Conservation (phyloP, 2,888 invertebrate genomes). For the Disparrhopalites patrizii region DNA sequence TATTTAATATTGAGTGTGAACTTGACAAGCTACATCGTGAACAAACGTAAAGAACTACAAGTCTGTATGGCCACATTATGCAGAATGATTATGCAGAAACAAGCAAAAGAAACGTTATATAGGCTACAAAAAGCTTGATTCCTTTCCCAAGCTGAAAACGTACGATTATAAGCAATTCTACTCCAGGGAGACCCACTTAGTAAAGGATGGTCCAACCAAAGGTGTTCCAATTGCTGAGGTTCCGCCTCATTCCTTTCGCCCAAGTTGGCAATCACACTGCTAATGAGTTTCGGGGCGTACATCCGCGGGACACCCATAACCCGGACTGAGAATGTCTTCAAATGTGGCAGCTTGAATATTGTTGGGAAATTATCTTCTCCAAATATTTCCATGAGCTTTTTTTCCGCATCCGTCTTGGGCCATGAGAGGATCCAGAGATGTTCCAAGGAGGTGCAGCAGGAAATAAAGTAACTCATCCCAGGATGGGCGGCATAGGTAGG, state of each 20-base stretch:
- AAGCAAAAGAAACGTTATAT: too few species aligned
- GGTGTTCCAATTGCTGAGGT: slow-evolving; percentile 22
- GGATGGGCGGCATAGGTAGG: slow-evolving; percentile 34
- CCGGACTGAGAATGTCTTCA: slow-evolving; percentile 36
- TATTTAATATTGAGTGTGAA: too few species aligned
- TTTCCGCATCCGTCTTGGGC: slow-evolving; percentile 40
- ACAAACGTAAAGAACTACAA: too few species aligned
- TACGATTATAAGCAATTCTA: slow-evolving; percentile 7
- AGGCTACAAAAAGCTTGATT: too few species aligned
- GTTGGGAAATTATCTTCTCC: slow-evolving; percentile 31
- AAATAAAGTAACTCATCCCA: slow-evolving; percentile 37
- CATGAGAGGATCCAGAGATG: slow-evolving; percentile 41
- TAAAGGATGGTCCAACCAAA: slow-evolving; percentile 45
- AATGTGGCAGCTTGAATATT: slow-evolving; percentile 33
- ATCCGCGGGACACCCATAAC: slow-evolving; percentile 38
- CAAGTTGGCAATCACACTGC: slow-evolving; percentile 31
- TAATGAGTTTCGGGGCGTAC: slow-evolving; percentile 33
- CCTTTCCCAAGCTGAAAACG: background rate
- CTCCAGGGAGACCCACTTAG: slow-evolving; percentile 24
- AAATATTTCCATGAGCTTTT: slow-evolving; percentile 31
- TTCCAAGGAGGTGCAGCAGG: slow-evolving; percentile 39
- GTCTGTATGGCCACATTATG: too few species aligned
- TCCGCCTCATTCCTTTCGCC: slow-evolving; percentile 25
- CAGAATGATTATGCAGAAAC: too few species aligned
- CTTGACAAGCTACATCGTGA: too few species aligned